A percentile compares a stretch with the other conserved stretches of the same genome.
These are phyloP conservation scores for Celastrina argiolus DNA, from an alignment of 2,888 invertebrate genomes.

Conservation along the genomic window DNA sequence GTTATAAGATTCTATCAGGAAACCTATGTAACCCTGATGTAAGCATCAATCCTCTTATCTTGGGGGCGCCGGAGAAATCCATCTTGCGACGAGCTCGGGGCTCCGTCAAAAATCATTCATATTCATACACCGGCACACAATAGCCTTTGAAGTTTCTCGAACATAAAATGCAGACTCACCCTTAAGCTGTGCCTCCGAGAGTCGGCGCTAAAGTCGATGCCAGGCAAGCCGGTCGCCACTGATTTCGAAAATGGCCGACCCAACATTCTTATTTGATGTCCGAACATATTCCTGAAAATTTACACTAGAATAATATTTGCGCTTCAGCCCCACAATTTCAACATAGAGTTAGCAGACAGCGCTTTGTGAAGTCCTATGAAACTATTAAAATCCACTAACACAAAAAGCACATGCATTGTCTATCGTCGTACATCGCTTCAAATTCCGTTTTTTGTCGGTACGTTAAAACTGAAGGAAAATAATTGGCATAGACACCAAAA, in stretches of 20 bases:
- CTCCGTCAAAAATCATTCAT: neutral
- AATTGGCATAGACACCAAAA: conserved; percentile 70
- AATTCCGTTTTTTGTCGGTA: conserved; percentile 26
- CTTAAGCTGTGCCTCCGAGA: conserved; percentile 78
- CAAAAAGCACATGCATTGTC: conserved; percentile 73
- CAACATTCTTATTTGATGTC: conserved; percentile 81
- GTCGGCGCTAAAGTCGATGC: conserved; percentile 70
- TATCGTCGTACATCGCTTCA: conserved; percentile 37
- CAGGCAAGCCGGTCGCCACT: conserved; percentile 78
- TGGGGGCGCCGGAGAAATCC: neutral
- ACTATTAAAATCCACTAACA: conserved; percentile 51
- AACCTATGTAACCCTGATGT: neutral
- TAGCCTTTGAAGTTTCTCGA: neutral
- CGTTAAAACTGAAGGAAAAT: conserved; percentile 30
- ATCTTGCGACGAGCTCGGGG: neutral
- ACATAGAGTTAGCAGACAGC: conserved; percentile 31
- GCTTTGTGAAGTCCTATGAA: conserved; percentile 18
- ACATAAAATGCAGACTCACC: conserved; percentile 52
- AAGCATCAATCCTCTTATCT: neutral
- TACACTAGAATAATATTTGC: conserved; percentile 35
- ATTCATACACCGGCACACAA: neutral
- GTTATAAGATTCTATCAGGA: neutral
- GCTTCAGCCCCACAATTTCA: conserved; percentile 22
- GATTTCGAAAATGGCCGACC: conserved; percentile 82
- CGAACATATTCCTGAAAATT: conserved; percentile 79